Evolutionary conservation across 2,113 vertebrate genomes (phyloP), one percentile per base, ranked within the genome.

Genomic region (Mastomys coucha): DNA sequence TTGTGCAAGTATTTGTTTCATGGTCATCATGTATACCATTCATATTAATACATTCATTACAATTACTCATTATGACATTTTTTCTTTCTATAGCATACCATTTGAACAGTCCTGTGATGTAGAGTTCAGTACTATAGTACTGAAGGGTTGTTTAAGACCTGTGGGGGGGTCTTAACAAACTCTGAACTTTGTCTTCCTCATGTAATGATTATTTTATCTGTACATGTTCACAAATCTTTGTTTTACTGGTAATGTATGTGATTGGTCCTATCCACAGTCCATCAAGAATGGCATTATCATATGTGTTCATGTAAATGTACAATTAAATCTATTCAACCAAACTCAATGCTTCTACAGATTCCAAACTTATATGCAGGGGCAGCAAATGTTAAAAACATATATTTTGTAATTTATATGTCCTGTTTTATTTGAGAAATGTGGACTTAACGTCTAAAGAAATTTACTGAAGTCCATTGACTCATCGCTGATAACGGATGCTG

Each of bases 321-420:
- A 36, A 19, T 20, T 11, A 76, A 26, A 60, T 6, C 2, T 45
- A 45, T 5, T 20, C 28, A 33, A 36, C 8, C 33, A 60, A 28
- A 60, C 22, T 49, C 28, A 20, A 3, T 89, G 11, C 12, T 89
- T 42, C 19, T 17, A 20, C 26, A 33, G 39, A 76, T 36, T 49
- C 19, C 17, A 19, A 76, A 10, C 28, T 13, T 9, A 42, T 33
- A 11, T 76, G 2, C n/a, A 70, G 1, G n/a, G 63, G 10, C 7
- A 31, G 42, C 20, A 42, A 42, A 33, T 33, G 10, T 60, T 45
- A 76, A 5, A 89, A 33, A 24, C 28, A 63, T 36, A 19, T 42
- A 1, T 2, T 0, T 22, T 45, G 51, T 11, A 5, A 76, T 60
- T 75, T 12, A 31, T 3, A 33, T 45, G 1, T 42, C 16, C 6